Evolutionary conservation across 2,113 vertebrate species (phyloP).

Genomic region (Microtus richardsoni): DNA sequence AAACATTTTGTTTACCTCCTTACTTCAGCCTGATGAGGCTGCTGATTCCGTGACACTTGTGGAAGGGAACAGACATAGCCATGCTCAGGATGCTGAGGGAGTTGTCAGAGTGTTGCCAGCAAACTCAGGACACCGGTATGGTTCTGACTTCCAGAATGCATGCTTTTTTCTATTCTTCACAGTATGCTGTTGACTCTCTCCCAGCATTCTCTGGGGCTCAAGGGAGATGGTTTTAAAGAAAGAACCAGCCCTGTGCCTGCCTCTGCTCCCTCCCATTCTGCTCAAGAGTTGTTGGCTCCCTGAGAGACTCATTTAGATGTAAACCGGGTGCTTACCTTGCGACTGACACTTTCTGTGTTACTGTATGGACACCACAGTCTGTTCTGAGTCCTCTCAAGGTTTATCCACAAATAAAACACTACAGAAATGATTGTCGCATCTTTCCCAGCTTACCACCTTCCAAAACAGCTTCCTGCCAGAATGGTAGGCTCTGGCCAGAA

Average conservation of each 20-base stretch:
- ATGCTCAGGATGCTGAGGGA: constrained; percentile 5
- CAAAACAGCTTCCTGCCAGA: neutral
- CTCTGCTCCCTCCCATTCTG: neutral
- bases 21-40: neutral
- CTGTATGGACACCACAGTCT: neutral
- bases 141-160: neutral
- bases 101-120: neutral
- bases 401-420: neutral
- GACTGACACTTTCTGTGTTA: neutral
- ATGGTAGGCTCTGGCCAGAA: neutral
- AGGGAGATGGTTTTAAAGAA: neutral
- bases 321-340: neutral
- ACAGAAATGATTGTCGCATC: neutral
- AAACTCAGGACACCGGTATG: neutral
- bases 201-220: neutral
- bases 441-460: neutral
- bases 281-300: neutral
- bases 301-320: neutral
- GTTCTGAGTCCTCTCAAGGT: constrained; percentile 45
- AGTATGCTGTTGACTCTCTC: neutral
- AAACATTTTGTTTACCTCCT: neutral
- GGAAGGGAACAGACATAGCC: neutral
- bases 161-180: neutral
- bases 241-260: neutral
- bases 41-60: neutral